phyloP scores from a whole-genome alignment of 2,113 vertebrate genomes.

The Alectura lathami region DNA sequence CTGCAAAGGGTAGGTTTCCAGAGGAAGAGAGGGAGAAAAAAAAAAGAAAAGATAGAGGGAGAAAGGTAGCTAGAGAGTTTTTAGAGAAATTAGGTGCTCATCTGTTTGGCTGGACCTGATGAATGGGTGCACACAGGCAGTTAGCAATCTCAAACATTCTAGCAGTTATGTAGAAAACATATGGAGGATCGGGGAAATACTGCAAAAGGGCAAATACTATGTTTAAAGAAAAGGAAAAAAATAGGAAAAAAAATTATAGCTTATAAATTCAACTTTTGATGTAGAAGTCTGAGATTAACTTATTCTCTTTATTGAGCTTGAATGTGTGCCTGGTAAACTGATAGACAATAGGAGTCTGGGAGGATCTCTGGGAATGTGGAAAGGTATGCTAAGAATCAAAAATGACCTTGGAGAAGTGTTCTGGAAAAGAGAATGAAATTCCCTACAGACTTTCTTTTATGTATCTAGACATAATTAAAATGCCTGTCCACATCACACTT shows the following conservation, averaged over 20 bases:
- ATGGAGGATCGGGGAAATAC: background rate
- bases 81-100: background rate
- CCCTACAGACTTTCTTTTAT: background rate
- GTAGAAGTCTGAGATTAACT: background rate
- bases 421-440: background rate
- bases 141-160: background rate
- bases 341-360: background rate
- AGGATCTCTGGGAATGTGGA: background rate
- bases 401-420: background rate
- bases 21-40: background rate
- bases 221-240: background rate
- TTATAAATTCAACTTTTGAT: background rate
- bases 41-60: background rate
- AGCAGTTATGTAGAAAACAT: background rate
- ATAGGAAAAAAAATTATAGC: background rate
- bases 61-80: background rate
- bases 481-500: background rate
- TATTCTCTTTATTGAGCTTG: background rate
- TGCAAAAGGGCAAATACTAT: background rate
- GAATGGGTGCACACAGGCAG: background rate
- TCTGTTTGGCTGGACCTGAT: background rate
- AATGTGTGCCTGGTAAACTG: background rate
- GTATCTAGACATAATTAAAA: background rate
- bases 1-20: background rate
- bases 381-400: background rate